These are phyloP conservation scores for Gandaritis pyraliata DNA, from an alignment of 2,888 invertebrate genomes.

Conservation along the genomic window DNA sequence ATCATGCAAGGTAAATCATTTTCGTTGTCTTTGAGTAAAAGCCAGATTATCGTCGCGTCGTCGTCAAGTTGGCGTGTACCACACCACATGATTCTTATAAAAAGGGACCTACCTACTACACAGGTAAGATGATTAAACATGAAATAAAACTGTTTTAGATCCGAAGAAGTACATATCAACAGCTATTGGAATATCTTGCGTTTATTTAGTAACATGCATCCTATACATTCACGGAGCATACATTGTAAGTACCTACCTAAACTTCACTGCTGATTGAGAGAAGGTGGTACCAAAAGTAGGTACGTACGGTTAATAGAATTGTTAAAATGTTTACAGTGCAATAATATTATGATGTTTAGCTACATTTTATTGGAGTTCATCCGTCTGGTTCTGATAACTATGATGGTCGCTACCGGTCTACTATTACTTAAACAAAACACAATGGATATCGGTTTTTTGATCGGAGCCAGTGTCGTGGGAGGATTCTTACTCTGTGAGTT, in stretches of 20 bases:
- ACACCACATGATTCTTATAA: too few species aligned
- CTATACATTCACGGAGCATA: slow-evolving; percentile 74
- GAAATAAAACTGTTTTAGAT: slow-evolving; percentile 62
- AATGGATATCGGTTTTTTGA: slow-evolving; percentile 77
- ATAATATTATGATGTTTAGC: slow-evolving; percentile 64
- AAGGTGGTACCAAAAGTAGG: background rate
- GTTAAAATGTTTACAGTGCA: slow-evolving; percentile 55
- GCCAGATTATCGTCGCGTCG: too few species aligned
- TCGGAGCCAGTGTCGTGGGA: slow-evolving; percentile 72
- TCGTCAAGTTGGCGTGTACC: too few species aligned
- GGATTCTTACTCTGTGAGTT: slow-evolving; percentile 73
- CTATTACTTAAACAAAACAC: slow-evolving; percentile 74
- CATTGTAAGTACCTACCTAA: slow-evolving; percentile 58
- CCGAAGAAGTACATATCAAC: slow-evolving; percentile 61
- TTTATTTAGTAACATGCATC: slow-evolving; percentile 62
- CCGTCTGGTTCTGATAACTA: slow-evolving; percentile 59
- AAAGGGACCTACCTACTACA: too few species aligned
- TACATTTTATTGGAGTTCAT: slow-evolving; percentile 66
- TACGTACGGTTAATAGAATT: background rate
- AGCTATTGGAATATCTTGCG: slow-evolving; percentile 53
- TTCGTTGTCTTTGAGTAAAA: too few species aligned
- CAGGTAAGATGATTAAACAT: too few species aligned
- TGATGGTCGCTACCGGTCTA: slow-evolving; percentile 59
- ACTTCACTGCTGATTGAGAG: background rate
- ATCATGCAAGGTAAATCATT: slow-evolving; percentile 55